Conservation (phyloP, 2,113 vertebrate genomes). For the Peromyscus leucopus region DNA sequence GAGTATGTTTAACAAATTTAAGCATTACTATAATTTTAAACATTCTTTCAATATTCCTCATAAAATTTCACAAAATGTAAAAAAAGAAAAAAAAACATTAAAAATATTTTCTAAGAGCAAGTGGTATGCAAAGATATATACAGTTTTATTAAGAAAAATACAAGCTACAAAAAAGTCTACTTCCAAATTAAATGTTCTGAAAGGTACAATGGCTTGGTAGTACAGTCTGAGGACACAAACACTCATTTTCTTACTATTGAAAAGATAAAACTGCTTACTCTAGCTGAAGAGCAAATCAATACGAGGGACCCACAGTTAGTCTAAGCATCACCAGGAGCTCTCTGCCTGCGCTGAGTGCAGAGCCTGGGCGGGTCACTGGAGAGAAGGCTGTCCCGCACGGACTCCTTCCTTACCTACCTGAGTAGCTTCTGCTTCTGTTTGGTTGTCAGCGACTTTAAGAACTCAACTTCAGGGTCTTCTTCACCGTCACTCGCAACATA, state of each 20-base stretch:
- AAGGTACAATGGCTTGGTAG: conserved; percentile 37
- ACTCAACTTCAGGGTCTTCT: conserved; percentile 98
- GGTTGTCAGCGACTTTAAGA: conserved; percentile 97
- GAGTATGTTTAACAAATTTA: conserved; percentile 37
- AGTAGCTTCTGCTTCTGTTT: conserved; percentile 98
- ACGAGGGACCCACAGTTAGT: not conserved
- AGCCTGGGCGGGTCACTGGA: conserved; percentile 36
- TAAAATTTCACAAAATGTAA: conserved; percentile 45
- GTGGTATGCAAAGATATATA: conserved; percentile 17
- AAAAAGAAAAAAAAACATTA: not conserved
- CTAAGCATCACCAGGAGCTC: not conserved
- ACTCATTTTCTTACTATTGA: conserved; percentile 49
- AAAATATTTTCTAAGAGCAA: conserved; percentile 66
- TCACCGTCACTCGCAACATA: conserved; percentile 97
- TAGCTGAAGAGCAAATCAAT: conserved; percentile 42
- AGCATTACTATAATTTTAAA: conserved; percentile 50
- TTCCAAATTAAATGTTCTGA: conserved; percentile 55
- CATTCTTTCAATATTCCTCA: conserved; percentile 54
- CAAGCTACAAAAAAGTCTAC: conserved; percentile 59
- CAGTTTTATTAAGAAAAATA: conserved; percentile 55
- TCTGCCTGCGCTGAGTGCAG: not conserved
- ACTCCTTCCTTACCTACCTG: conserved; percentile 92
- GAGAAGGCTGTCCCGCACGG: not conserved
- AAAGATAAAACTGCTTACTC: conserved; percentile 37
- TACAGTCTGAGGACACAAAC: conserved; percentile 1